Conservation (phyloP, 2,888 invertebrate species). For the Limulus polyphemus region DNA sequence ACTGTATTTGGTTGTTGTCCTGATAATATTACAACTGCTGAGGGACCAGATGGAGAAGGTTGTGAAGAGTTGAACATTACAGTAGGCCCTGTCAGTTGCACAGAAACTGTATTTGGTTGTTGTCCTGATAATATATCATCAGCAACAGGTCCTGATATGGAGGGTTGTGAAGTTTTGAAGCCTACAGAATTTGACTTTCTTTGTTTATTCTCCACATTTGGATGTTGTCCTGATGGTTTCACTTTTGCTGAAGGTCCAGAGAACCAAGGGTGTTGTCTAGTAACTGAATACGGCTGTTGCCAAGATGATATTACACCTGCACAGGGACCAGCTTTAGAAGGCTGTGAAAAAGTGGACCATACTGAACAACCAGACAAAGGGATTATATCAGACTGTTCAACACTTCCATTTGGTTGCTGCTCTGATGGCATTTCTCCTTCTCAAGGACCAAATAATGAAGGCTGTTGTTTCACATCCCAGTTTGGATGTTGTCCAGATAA, state of each 20-base stretch:
- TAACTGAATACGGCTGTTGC: conserved; percentile 47
- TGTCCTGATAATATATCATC: conserved; percentile 69
- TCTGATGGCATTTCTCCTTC: conserved; percentile 52
- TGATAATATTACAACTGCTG: conserved; percentile 37
- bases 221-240: conserved; percentile 74
- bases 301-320: conserved; percentile 16
- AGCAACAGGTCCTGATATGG: conserved; percentile 50
- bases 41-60: neutral
- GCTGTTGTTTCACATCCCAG: conserved; percentile 16
- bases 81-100: conserved; percentile 28
- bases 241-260: conserved; percentile 26
- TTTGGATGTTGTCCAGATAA: conserved; percentile 55
- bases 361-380: conserved; percentile 38
- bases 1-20: conserved; percentile 48
- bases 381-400: conserved; percentile 17
- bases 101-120: conserved; percentile 55
- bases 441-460: conserved; percentile 24
- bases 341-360: conserved; percentile 12
- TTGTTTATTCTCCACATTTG: conserved; percentile 37
- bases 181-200: neutral
- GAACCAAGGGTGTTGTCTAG: conserved; percentile 25
- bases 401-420: conserved; percentile 55
- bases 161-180: conserved; percentile 10
- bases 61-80: neutral
- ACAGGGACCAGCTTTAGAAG: conserved; percentile 7